These are phyloP conservation scores for Planococcus citri DNA, from an alignment of 1,140 invertebrate genomes.

Conservation along the genomic window DNA sequence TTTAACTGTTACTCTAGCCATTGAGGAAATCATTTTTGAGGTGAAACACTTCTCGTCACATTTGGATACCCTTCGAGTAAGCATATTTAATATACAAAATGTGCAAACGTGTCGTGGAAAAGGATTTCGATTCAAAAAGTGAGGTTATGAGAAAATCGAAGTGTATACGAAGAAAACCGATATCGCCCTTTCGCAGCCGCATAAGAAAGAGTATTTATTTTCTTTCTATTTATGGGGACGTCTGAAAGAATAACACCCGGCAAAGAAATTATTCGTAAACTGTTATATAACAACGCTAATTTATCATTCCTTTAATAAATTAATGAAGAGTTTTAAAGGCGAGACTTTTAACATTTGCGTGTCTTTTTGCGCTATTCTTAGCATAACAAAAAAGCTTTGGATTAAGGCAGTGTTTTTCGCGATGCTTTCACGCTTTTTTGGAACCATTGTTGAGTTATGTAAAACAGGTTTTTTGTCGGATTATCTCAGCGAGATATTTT, in stretches of 20 bases:
- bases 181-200: background rate
- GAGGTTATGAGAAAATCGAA: background rate
- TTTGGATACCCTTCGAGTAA: no score
- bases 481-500: background rate
- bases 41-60: no score
- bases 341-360: background rate
- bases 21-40: no score
- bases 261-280: constrained; percentile 11
- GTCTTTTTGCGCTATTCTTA: constrained; percentile 9
- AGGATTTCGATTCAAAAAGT: no score
- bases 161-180: background rate
- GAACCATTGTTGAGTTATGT: background rate
- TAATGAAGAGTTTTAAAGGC: constrained; percentile 18
- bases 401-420: background rate
- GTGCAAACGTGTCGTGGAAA: no score
- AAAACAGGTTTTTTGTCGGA: constrained; percentile 11
- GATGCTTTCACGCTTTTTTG: background rate
- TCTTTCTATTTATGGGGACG: constrained; percentile 8
- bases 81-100: no score
- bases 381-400: background rate
- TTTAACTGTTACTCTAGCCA: no score
- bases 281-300: constrained; percentile 16
- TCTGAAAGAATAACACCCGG: background rate
- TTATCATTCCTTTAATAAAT: constrained; percentile 20
- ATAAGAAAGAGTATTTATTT: constrained; percentile 11